Evolutionary conservation across 2,797 vertebrate genomes (phyloP).

Genomic region (Semotilus atromaculatus): DNA sequence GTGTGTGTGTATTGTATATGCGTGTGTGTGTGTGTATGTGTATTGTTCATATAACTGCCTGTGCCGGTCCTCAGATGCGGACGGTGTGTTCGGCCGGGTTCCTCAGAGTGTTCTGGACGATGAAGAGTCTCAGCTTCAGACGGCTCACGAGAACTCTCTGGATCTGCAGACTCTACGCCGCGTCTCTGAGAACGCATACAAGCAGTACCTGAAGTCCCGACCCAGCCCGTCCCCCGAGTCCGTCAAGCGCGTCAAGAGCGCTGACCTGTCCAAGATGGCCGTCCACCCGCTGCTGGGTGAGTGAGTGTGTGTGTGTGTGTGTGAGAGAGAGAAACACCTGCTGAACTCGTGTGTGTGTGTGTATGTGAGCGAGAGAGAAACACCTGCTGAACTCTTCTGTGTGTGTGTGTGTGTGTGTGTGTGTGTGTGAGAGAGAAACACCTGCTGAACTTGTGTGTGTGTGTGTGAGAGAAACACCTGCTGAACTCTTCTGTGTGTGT

Average conservation of each 20-base stretch:
- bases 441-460: no score
- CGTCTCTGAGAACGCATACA: slow-evolving; percentile 88
- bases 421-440: no score
- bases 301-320: slow-evolving; percentile 53
- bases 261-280: slow-evolving; percentile 80
- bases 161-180: slow-evolving; percentile 85
- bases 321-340: no score
- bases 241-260: slow-evolving; percentile 88
- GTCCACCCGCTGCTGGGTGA: slow-evolving; percentile 92
- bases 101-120: slow-evolving; percentile 93
- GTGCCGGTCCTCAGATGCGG: slow-evolving; percentile 61
- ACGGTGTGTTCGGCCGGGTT: slow-evolving; percentile 87
- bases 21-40: not conserved
- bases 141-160: slow-evolving; percentile 78
- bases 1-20: no score
- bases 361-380: no score
- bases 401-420: no score
- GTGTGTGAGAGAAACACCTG: no score
- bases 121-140: slow-evolving; percentile 82
- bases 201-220: slow-evolving; percentile 92
- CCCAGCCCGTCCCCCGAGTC: slow-evolving; percentile 89
- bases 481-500: no score
- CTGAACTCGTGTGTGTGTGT: no score
- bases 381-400: no score
- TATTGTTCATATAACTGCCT: no score